Evolutionary conservation across 2,888 invertebrate genomes (phyloP).

Genomic region (Philopedon plagiatum): DNA sequence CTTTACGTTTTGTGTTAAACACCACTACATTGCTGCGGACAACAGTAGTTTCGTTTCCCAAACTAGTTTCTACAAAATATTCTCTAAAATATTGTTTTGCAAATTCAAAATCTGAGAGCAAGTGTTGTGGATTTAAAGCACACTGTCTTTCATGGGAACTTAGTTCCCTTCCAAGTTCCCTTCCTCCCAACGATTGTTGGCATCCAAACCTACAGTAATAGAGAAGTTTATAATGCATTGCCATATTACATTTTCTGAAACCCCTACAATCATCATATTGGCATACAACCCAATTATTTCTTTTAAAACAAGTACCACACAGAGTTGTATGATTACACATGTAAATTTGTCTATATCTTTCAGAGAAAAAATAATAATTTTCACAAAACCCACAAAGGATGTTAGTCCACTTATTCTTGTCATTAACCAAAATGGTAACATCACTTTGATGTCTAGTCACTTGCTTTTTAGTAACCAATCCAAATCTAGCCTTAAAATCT

Average conservation of each 20-base stretch:
- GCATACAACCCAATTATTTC: not conserved
- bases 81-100: conserved; percentile 8
- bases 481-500: not conserved
- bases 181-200: not conserved
- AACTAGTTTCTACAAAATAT: not conserved
- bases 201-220: conserved; percentile 16
- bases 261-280: not conserved
- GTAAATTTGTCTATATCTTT: not conserved
- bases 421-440: not conserved
- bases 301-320: not conserved
- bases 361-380: conserved; percentile 6
- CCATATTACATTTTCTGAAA: not conserved
- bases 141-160: conserved; percentile 1
- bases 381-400: conserved; percentile 4
- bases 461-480: not conserved
- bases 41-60: not conserved
- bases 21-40: not conserved
- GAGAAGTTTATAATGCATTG: not conserved
- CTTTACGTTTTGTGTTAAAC: not conserved
- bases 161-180: too few relatives aligned
- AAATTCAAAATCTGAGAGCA: not conserved
- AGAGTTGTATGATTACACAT: not conserved
- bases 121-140: not conserved
- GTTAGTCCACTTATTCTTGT: not conserved
- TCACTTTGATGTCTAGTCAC: not conserved